phyloP scores from a whole-genome alignment of 2,888 invertebrate genomes.

The Galerucella calmariensis region DNA sequence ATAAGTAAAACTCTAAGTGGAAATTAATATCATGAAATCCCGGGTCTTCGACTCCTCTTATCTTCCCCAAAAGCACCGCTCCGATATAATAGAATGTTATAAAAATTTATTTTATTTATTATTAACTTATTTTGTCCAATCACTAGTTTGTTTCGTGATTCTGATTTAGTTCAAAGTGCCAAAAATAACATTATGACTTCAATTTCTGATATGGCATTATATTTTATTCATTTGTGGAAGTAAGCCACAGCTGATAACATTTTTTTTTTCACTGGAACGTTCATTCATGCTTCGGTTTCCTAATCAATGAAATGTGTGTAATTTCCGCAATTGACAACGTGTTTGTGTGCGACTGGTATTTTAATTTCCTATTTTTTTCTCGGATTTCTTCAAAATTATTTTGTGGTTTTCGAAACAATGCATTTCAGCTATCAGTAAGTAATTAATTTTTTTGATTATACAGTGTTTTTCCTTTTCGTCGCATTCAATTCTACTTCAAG shows the following conservation, averaged over 20 bases:
- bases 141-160: slow-evolving; percentile 42
- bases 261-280: slow-evolving; percentile 38
- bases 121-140: slow-evolving; percentile 29
- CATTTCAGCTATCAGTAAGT: not conserved
- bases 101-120: not conserved
- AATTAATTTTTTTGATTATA: not conserved
- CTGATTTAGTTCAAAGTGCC: slow-evolving; percentile 43
- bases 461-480: too few relatives aligned
- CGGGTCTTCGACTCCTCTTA: not conserved
- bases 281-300: slow-evolving; percentile 37
- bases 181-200: slow-evolving; percentile 50
- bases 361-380: not conserved
- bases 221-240: slow-evolving; percentile 29
- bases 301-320: slow-evolving; percentile 43
- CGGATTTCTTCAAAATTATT: not conserved
- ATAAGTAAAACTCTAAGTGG: too few relatives aligned
- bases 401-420: too few relatives aligned
- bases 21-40: not conserved
- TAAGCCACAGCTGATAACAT: slow-evolving; percentile 42
- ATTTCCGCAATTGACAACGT: slow-evolving; percentile 4
- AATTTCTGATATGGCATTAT: slow-evolving; percentile 43
- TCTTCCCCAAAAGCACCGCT: not conserved
- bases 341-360: slow-evolving; percentile 5
- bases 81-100: slow-evolving; percentile 15
- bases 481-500: too few relatives aligned